Conservation (phyloP, 2,888 invertebrate species). For the Torymus tubicola region DNA sequence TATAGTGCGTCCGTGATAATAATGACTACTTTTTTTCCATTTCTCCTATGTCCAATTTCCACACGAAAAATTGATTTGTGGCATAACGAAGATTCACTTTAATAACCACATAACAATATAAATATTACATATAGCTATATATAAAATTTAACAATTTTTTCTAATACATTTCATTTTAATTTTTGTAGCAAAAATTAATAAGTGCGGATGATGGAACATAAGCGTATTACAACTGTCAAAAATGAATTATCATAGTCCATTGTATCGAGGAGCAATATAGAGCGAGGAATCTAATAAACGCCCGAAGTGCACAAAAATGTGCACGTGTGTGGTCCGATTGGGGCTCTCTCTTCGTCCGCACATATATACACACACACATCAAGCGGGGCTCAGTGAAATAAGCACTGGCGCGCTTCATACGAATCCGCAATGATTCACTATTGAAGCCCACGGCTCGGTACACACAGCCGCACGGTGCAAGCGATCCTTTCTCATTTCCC, state of each 20-base stretch:
- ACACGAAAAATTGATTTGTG: too few relatives aligned
- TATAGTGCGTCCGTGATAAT: too few relatives aligned
- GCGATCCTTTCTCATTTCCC: slow-evolving; percentile 39
- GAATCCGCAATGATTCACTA: slow-evolving; percentile 10
- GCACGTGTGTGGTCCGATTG: not conserved
- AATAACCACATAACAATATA: too few relatives aligned
- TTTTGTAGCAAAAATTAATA: not conserved
- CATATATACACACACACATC: not conserved
- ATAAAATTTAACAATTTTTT: too few relatives aligned
- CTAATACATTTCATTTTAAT: not conserved
- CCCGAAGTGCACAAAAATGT: slow-evolving; percentile 18
- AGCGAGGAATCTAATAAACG: slow-evolving; percentile 21
- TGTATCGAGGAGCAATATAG: too few relatives aligned
- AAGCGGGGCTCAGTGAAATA: not conserved
- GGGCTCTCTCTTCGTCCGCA: too few relatives aligned
- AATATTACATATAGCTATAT: too few relatives aligned
- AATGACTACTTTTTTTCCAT: too few relatives aligned
- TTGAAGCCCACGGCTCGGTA: not conserved
- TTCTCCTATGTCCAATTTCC: too few relatives aligned
- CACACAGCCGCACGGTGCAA: not conserved
- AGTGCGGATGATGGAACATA: not conserved
- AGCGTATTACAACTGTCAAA: not conserved
- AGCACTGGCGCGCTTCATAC: not conserved
- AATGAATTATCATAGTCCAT: slow-evolving; percentile 8
- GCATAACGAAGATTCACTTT: too few relatives aligned